A percentile compares a stretch with the other conserved stretches of the same genome.
These are phyloP conservation scores for Acrobasis suavella DNA, from an alignment of 2,888 invertebrate genomes.

Conservation along the genomic window DNA sequence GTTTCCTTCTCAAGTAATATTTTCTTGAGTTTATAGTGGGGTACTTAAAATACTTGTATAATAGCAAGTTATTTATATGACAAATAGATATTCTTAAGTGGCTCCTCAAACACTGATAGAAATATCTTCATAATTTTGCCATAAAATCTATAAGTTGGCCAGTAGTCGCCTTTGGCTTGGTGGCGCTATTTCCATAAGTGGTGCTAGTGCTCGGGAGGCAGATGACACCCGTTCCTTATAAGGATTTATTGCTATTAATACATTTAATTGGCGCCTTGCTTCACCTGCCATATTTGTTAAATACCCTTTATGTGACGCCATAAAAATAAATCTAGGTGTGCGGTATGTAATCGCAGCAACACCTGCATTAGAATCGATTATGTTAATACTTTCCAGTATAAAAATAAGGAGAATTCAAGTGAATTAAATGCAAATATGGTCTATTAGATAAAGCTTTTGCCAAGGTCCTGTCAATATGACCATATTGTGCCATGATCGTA, in stretches of 20 bases:
- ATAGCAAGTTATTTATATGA: slow-evolving; percentile 2
- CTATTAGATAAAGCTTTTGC: slow-evolving; percentile 17
- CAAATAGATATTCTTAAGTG: background rate
- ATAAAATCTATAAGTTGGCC: slow-evolving; percentile 33
- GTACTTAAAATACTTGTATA: background rate
- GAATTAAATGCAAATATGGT: slow-evolving; percentile 15
- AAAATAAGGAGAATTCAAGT: slow-evolving; percentile 17
- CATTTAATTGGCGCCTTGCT: slow-evolving; percentile 55
- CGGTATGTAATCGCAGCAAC: slow-evolving; percentile 13
- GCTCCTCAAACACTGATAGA: slow-evolving; percentile 7
- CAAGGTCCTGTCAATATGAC: slow-evolving; percentile 12
- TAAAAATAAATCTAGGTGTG: slow-evolving; percentile 26
- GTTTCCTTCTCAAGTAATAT: background rate
- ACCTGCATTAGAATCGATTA: slow-evolving; percentile 14
- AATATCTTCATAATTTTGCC: slow-evolving; percentile 27
- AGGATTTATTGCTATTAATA: slow-evolving; percentile 58
- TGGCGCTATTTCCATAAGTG: slow-evolving; percentile 44
- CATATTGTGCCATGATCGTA: background rate
- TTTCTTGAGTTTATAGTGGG: background rate
- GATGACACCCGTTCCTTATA: slow-evolving; percentile 48
- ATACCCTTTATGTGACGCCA: slow-evolving; percentile 30
- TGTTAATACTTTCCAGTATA: slow-evolving; percentile 13
- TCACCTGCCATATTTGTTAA: slow-evolving; percentile 52
- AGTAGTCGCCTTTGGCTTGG: slow-evolving; percentile 21
- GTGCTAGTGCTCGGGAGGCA: slow-evolving; percentile 38